Conservation (phyloP, 2,797 vertebrate species). For the Malacoctenus gilli region DNA sequence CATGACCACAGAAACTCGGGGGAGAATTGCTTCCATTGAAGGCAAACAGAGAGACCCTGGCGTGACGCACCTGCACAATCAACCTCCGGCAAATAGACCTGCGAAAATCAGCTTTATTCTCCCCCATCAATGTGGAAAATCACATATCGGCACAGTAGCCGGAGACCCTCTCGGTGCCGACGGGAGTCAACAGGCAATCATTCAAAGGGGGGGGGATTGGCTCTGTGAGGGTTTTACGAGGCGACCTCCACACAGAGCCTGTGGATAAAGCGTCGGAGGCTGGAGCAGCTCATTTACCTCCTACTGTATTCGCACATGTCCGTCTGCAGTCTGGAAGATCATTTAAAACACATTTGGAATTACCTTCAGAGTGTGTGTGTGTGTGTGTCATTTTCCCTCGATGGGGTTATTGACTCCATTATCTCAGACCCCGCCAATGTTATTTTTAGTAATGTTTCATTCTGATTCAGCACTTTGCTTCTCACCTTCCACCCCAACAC, state of each 20-base stretch:
- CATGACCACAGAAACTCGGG: conserved; percentile 1
- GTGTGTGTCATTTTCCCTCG: conserved; percentile 18
- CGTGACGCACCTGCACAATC: conserved; percentile 13
- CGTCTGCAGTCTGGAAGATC: conserved; percentile 12
- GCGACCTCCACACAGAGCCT: conserved; percentile 25
- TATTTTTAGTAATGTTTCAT: conserved; percentile 33
- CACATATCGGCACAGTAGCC: conserved; percentile 10
- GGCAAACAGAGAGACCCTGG: conserved; percentile 10
- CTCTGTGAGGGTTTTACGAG: conserved; percentile 33
- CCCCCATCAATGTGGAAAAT: conserved; percentile 57
- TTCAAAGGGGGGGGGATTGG: conserved; percentile 47
- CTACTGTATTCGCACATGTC: conserved; percentile 22
- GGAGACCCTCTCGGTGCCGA: conserved; percentile 3
- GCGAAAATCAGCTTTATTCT: conserved; percentile 39
- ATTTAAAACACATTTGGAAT: conserved; percentile 38
- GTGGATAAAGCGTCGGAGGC: neutral
- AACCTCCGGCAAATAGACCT: conserved; percentile 31
- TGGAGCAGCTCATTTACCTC: conserved; percentile 54
- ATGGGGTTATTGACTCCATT: conserved; percentile 40
- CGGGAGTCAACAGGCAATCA: conserved; percentile 57
- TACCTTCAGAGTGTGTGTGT: neutral
- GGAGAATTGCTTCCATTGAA: conserved; percentile 16
- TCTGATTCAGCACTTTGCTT: conserved; percentile 5
- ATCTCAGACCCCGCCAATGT: conserved; percentile 14
- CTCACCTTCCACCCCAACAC: conserved; percentile 5